Conservation (phyloP, 1,140 invertebrate species). For the Neotoxoptera formosana region DNA sequence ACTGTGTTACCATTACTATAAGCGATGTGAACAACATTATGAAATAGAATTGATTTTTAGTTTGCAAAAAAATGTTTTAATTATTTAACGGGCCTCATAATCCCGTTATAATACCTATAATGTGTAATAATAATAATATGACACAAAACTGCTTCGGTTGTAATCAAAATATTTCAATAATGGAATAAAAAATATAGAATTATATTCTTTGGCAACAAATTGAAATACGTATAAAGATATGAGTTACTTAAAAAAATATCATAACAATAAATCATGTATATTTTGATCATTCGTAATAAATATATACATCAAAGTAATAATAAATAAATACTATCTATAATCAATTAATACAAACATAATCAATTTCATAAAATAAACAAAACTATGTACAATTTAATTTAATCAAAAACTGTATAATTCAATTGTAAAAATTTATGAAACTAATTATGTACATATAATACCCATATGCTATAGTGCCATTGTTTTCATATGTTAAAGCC, state of each 20-base stretch:
- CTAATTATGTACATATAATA: not conserved
- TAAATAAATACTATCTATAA: not conserved
- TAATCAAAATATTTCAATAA: not conserved
- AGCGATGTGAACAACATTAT: slow-evolving; percentile 27
- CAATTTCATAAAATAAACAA: not conserved
- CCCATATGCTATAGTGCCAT: not conserved
- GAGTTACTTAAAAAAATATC: not conserved
- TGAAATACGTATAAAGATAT: not conserved
- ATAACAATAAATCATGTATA: not conserved
- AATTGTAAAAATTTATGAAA: not conserved
- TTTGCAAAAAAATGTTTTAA: not conserved
- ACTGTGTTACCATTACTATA: slow-evolving; percentile 40
- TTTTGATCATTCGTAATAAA: not conserved
- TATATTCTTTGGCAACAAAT: not conserved
- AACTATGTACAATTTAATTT: not conserved
- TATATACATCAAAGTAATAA: not conserved
- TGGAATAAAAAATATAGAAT: not conserved
- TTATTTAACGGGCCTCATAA: not conserved
- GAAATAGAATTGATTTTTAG: slow-evolving; percentile 5
- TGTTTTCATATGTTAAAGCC: too few species aligned
- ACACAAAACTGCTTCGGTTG: not conserved
- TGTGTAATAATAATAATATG: not conserved
- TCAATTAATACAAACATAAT: not conserved
- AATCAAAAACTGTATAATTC: too few species aligned
- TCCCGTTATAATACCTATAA: not conserved